Percentiles rank a stretch among this genome's conserved stretches.
phyloP scores from a whole-genome alignment of 1,140 invertebrate species.

The Bombyx mandarina region DNA sequence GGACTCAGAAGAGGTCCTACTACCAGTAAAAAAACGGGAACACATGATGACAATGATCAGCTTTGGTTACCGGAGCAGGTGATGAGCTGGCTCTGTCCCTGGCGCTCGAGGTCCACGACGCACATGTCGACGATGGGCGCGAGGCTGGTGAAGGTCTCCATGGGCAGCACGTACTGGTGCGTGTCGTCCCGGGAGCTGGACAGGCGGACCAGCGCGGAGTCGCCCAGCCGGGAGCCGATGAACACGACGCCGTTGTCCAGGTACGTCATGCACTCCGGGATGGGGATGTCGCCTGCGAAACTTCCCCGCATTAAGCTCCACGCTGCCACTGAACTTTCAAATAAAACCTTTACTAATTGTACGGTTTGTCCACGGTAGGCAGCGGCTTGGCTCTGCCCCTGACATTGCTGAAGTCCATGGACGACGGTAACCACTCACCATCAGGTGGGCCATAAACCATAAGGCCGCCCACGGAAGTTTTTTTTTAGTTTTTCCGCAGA shows the following conservation, averaged over 20 bases:
- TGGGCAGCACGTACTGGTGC: constrained; percentile 91
- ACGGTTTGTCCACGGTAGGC: too few relatives aligned
- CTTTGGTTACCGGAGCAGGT: constrained; percentile 89
- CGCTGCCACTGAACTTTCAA: too few relatives aligned
- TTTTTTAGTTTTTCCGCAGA: too few relatives aligned
- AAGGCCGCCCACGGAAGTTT: too few relatives aligned
- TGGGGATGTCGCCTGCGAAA: constrained; percentile 87
- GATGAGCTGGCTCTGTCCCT: constrained; percentile 98
- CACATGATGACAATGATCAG: too few relatives aligned
- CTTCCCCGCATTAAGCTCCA: background rate
- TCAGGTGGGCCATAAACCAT: too few relatives aligned
- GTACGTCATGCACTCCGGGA: constrained; percentile 99
- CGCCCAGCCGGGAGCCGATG: constrained; percentile 95
- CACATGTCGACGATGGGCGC: constrained; percentile 99
- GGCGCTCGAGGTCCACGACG: constrained; percentile 95
- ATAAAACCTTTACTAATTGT: too few relatives aligned
- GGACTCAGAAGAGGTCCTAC: too few relatives aligned
- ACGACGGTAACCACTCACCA: too few relatives aligned
- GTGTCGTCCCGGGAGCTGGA: constrained; percentile 88
- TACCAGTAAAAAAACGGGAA: too few relatives aligned
- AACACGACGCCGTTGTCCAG: constrained; percentile 98
- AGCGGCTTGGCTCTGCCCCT: too few relatives aligned
- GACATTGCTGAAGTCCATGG: too few relatives aligned
- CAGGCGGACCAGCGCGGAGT: constrained; percentile 95
- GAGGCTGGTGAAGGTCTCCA: constrained; percentile 97